These are phyloP conservation scores for Chymomyza fuscimana DNA, from an alignment of 2,888 invertebrate genomes.

Conservation along the genomic window DNA sequence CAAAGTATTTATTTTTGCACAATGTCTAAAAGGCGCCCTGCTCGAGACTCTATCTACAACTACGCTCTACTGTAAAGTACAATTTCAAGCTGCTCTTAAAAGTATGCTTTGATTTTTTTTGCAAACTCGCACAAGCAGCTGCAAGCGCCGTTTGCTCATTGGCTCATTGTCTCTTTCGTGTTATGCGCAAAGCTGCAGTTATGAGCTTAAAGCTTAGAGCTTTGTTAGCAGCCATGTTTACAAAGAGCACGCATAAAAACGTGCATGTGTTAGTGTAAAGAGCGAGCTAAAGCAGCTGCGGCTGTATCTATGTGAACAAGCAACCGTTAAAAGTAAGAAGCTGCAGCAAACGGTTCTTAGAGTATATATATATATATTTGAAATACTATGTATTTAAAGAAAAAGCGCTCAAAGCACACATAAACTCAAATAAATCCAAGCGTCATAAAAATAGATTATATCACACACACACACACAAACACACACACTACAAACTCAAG, in stretches of 20 bases:
- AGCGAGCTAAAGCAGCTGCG: too few relatives aligned
- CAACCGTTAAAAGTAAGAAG: too few relatives aligned
- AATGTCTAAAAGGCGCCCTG: not conserved
- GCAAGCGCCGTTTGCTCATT: too few relatives aligned
- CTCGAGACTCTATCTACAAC: not conserved
- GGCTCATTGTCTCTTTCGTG: too few relatives aligned
- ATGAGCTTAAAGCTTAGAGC: not conserved
- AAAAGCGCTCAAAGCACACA: slow-evolving; percentile 31
- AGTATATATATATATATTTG: too few relatives aligned
- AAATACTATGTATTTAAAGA: slow-evolving; percentile 1
- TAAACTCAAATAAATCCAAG: not conserved
- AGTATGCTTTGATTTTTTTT: slow-evolving; percentile 1
- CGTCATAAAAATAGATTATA: slow-evolving; percentile 27
- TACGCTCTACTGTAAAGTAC: not conserved
- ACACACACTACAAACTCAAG: slow-evolving; percentile 40
- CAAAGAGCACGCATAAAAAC: too few relatives aligned
- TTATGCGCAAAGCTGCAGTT: not conserved
- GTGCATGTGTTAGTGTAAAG: too few relatives aligned
- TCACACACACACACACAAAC: slow-evolving; percentile 20
- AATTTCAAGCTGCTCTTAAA: not conserved
- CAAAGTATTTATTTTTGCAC: not conserved
- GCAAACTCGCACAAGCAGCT: not conserved
- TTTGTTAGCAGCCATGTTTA: too few relatives aligned
- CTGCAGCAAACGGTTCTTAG: too few relatives aligned
- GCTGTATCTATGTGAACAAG: too few relatives aligned